These are phyloP conservation scores for Zaprionus africanus DNA, from an alignment of 1,140 invertebrate genomes.

Conservation along the genomic window DNA sequence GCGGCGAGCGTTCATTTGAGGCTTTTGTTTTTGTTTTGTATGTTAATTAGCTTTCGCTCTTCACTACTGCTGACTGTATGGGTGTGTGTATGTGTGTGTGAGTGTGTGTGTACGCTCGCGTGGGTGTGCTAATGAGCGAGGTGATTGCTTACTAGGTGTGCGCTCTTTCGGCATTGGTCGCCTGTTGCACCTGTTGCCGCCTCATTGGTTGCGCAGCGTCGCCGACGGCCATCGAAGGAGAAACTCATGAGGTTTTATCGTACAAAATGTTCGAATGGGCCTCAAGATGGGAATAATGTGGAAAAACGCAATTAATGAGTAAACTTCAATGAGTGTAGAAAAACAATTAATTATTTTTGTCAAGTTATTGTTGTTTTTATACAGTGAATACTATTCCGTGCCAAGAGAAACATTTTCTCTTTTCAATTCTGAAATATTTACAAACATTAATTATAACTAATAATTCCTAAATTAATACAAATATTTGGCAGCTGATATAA, in stretches of 20 bases:
- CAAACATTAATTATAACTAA: no score
- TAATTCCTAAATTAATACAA: no score
- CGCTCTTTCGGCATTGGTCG: conserved; percentile 59
- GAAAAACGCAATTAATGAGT: neutral
- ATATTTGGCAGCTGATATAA: no score
- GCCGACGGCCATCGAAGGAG: conserved; percentile 39
- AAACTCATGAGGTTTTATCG: conserved; percentile 3
- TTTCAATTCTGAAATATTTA: no score
- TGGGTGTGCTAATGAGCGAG: conserved; percentile 76
- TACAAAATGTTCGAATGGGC: neutral
- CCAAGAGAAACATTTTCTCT: no score
- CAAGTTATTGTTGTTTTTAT: neutral
- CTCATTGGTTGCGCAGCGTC: conserved; percentile 53
- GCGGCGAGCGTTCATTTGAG: conserved; percentile 31
- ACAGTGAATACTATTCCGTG: no score
- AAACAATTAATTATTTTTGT: neutral
- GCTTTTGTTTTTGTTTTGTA: conserved; percentile 59
- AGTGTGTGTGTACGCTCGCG: conserved; percentile 41
- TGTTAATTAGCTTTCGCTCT: conserved; percentile 74
- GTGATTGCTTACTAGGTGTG: conserved; percentile 59
- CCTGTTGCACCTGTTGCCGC: conserved; percentile 69
- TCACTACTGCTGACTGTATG: conserved; percentile 3
- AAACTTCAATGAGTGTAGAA: neutral
- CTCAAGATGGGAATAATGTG: neutral
- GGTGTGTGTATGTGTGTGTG: conserved; percentile 11